phyloP scores from a whole-genome alignment of 2,113 vertebrate genomes.

The Echinops telfairi region DNA sequence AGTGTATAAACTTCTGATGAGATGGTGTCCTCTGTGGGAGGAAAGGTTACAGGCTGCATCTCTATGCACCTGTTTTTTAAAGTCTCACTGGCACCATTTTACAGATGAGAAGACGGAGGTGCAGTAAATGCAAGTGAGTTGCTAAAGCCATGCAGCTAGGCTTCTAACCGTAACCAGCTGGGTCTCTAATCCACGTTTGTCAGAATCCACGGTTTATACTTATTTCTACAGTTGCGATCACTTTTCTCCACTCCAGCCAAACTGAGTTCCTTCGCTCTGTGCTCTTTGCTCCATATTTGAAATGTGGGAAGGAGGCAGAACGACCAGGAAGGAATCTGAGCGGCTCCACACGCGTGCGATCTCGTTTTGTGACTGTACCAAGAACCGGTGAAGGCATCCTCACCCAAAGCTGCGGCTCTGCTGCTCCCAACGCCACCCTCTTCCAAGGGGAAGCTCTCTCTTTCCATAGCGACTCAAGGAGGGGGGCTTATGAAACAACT shows the following conservation, averaged over 20 bases:
- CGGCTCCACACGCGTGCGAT: background rate
- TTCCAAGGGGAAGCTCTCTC: background rate
- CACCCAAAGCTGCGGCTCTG: background rate
- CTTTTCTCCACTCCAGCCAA: background rate
- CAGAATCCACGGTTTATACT: background rate
- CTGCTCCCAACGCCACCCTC: background rate
- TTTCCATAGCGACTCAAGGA: background rate
- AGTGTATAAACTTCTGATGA: background rate
- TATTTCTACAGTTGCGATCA: background rate
- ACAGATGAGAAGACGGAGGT: background rate
- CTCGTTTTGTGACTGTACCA: background rate
- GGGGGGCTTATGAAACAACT: background rate
- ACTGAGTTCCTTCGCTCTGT: background rate
- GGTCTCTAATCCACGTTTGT: conserved; percentile 15
- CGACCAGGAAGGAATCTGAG: background rate
- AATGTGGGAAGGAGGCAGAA: background rate
- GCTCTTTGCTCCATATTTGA: background rate
- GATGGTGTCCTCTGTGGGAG: background rate
- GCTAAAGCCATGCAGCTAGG: background rate
- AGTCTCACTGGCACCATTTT: background rate
- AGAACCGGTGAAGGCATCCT: background rate
- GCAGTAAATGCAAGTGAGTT: background rate
- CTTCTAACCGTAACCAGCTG: background rate
- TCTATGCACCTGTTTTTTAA: background rate
- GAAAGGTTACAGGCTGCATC: background rate